A percentile compares a stretch with the other conserved stretches of the same genome.
These are phyloP conservation scores for Anticlea derivata DNA, from an alignment of 2,888 invertebrate species.

Conservation along the genomic window DNA sequence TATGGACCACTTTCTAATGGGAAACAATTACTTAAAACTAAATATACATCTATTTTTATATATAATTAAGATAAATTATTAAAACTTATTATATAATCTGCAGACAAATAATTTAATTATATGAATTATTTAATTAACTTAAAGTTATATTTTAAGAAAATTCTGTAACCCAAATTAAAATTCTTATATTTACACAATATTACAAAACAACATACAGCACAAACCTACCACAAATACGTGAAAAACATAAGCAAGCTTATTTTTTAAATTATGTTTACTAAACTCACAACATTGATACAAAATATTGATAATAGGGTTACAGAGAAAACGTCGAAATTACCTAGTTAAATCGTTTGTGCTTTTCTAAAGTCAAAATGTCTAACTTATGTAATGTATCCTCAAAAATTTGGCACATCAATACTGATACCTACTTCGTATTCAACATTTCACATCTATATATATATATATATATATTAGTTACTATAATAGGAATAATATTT, in stretches of 20 bases:
- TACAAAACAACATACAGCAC: constrained; percentile 7
- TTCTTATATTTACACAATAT: constrained; percentile 18
- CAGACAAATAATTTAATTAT: not conserved
- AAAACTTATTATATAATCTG: too few relatives aligned
- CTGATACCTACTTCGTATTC: constrained; percentile 41
- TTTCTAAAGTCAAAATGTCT: constrained; percentile 44
- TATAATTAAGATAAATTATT: not conserved
- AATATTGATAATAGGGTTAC: constrained; percentile 46
- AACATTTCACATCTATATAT: constrained; percentile 52
- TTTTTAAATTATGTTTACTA: constrained; percentile 39
- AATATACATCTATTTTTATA: constrained; percentile 30
- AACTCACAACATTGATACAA: constrained; percentile 66
- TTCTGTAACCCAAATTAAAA: constrained; percentile 43
- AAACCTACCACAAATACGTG: not conserved
- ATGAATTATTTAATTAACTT: not conserved
- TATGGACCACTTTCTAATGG: constrained; percentile 82
- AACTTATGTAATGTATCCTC: constrained; percentile 43
- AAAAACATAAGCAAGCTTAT: constrained; percentile 25
- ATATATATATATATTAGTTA: constrained; percentile 41
- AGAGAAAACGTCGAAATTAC: constrained; percentile 42
- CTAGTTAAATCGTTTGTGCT: constrained; percentile 44
- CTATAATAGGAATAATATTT: constrained; percentile 56
- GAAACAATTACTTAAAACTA: constrained; percentile 40
- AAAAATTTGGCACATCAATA: constrained; percentile 58
- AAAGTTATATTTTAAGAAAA: not conserved